Evolutionary conservation across 2,888 invertebrate species (phyloP).

Genomic region (Spodoptera exigua): DNA sequence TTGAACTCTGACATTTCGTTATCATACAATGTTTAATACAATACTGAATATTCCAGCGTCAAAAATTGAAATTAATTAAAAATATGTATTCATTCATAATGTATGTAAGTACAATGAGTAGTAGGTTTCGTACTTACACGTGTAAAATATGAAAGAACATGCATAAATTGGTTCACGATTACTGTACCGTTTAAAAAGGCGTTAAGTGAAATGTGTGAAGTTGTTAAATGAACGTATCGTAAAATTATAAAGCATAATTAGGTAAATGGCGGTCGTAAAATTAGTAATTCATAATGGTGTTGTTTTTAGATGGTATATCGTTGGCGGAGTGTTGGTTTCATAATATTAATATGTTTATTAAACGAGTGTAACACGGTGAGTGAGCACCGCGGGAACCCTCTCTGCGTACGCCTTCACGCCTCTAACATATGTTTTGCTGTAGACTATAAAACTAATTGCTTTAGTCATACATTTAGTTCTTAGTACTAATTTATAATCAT

Average conservation of each 20-base stretch:
- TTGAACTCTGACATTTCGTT: conserved; percentile 51
- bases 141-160: conserved; percentile 54
- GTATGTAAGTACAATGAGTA: conserved; percentile 44
- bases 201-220: conserved; percentile 71
- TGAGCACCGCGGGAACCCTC: conserved; percentile 64
- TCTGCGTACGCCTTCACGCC: conserved; percentile 35
- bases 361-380: conserved; percentile 73
- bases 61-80: conserved; percentile 32
- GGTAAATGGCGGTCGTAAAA: conserved; percentile 77
- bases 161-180: conserved; percentile 56
- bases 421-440: conserved; percentile 37
- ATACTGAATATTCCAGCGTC: conserved; percentile 32
- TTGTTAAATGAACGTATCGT: conserved; percentile 78
- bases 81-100: conserved; percentile 25
- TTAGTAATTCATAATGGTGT: conserved; percentile 85
- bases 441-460: conserved; percentile 12
- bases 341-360: conserved; percentile 85
- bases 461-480: too few species aligned
- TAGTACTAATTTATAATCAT: too few species aligned
- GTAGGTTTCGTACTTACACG: conserved; percentile 35
- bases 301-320: conserved; percentile 86
- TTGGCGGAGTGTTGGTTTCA: conserved; percentile 68
- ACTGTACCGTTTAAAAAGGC: conserved; percentile 53
- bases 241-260: conserved; percentile 82
- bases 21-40: conserved; percentile 47